Evolutionary conservation across 2,888 invertebrate species (phyloP).

Genomic region (Campoplex nolae): DNA sequence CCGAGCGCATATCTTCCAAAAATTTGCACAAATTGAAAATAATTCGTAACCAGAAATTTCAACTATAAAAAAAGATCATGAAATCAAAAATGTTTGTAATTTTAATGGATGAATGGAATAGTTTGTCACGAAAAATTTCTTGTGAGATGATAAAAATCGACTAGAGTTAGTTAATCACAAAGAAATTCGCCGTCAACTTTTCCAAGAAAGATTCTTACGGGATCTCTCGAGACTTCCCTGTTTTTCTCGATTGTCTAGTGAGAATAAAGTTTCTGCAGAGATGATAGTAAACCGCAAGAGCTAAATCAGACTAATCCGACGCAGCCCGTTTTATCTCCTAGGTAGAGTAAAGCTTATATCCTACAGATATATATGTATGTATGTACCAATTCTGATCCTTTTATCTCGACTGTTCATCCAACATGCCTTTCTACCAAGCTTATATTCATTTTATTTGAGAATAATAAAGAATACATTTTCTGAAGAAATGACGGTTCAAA

Average conservation of each 20-base stretch:
- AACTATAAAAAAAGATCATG: too few relatives aligned
- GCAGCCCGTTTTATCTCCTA: constrained; percentile 59
- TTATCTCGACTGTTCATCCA: constrained; percentile 59
- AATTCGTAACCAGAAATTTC: too few relatives aligned
- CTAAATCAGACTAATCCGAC: constrained; percentile 70
- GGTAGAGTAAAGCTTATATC: constrained; percentile 8
- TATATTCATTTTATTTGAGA: neutral
- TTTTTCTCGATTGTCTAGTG: constrained; percentile 15
- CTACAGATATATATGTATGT: neutral
- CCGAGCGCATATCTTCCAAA: too few relatives aligned
- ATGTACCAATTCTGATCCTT: constrained; percentile 25
- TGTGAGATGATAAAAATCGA: neutral
- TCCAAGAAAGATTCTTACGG: constrained; percentile 15
- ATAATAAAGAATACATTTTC: constrained; percentile 32
- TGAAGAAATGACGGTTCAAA: constrained; percentile 25
- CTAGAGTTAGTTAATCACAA: constrained; percentile 7
- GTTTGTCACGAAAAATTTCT: neutral
- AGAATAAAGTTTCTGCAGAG: constrained; percentile 49
- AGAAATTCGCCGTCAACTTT: constrained; percentile 21
- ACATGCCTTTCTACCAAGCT: constrained; percentile 26
- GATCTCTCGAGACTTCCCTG: constrained; percentile 2
- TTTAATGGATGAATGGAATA: neutral
- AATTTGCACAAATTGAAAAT: too few relatives aligned
- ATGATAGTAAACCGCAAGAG: constrained; percentile 59
- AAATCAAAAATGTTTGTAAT: neutral